A percentile compares a stretch with the other conserved stretches of the same genome.
Evolutionary conservation across 1,140 invertebrate genomes (phyloP).

Genomic region (Doryteuthis pealeii): DNA sequence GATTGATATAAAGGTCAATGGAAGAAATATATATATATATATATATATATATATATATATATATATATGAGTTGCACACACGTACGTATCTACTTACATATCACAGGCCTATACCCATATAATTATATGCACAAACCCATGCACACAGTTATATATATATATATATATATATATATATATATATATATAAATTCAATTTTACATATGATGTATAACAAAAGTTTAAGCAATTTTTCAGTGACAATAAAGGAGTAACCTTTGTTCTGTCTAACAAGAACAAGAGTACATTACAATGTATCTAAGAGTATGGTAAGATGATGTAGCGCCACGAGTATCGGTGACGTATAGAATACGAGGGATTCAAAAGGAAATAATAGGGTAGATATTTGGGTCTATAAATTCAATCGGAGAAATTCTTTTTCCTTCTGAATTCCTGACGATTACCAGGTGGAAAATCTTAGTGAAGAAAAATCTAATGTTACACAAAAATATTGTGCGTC

Average conservation of each 20-base stretch:
- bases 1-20: background rate
- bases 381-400: too few relatives aligned
- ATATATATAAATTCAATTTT: background rate
- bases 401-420: too few relatives aligned
- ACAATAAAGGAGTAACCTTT: background rate
- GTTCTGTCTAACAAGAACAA: background rate
- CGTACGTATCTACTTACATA: background rate
- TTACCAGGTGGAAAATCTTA: too few relatives aligned
- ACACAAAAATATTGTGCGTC: too few relatives aligned
- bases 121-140: too few relatives aligned
- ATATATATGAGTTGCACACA: background rate
- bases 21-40: background rate
- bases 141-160: background rate
- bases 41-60: background rate
- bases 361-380: background rate
- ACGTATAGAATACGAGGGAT: background rate
- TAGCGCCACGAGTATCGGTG: background rate
- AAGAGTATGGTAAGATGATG: too few relatives aligned
- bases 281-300: background rate
- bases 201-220: too few relatives aligned
- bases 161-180: conserved; percentile 4
- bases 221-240: background rate
- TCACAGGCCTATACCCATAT: too few relatives aligned
- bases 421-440: too few relatives aligned
- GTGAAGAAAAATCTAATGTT: too few relatives aligned